phyloP scores from a whole-genome alignment of 2,113 vertebrate genomes.

The Leptosomus discolor region DNA sequence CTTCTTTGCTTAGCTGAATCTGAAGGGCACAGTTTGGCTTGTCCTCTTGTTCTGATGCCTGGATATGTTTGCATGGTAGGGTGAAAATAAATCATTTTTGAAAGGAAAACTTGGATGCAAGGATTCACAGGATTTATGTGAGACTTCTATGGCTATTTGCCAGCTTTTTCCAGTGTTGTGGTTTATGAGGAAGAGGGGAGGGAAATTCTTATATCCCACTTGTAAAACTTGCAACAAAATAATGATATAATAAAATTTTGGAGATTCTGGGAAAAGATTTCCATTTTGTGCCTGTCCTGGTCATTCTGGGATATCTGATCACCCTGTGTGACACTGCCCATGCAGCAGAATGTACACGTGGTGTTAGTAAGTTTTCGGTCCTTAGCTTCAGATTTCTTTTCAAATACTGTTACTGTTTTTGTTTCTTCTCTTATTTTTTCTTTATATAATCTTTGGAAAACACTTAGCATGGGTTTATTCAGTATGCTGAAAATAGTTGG shows the following conservation, averaged over 20 bases:
- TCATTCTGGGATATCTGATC: neutral
- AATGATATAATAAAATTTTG: neutral
- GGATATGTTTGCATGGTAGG: neutral
- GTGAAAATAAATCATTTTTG: neutral
- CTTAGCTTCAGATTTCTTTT: neutral
- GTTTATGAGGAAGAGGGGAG: neutral
- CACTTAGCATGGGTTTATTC: neutral
- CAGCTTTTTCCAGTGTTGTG: neutral
- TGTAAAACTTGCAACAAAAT: neutral
- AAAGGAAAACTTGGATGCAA: neutral
- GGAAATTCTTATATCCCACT: neutral
- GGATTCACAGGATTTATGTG: neutral
- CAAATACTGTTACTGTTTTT: neutral
- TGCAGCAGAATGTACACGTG: neutral
- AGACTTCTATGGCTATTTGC: neutral
- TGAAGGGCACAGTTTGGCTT: neutral
- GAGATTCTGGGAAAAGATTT: neutral
- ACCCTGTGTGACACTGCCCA: neutral
- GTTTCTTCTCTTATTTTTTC: neutral
- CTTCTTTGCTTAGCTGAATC: neutral
- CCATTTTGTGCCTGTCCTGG: neutral
- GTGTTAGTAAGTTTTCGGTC: neutral
- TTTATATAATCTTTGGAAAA: neutral
- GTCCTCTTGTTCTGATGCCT: neutral
- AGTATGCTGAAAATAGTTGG: neutral